These are phyloP conservation scores for Peromyscus polionotus DNA, from an alignment of 2,113 vertebrate species.

Conservation along the genomic window DNA sequence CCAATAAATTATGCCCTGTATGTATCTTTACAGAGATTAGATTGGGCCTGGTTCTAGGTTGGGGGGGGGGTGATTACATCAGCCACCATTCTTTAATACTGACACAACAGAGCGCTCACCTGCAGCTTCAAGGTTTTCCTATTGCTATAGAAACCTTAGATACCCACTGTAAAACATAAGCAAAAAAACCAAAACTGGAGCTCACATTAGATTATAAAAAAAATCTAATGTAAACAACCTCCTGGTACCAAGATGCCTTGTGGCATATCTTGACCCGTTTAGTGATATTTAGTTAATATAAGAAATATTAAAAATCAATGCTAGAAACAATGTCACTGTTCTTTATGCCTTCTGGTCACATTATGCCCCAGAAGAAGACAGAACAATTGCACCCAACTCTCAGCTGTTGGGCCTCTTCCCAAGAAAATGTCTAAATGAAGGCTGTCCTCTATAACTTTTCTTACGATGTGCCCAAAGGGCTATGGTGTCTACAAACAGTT, in stretches of 20 bases:
- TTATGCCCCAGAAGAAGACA: constrained; percentile 44
- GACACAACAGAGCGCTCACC: constrained; percentile 48
- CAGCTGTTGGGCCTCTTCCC: not conserved
- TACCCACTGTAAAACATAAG: not conserved
- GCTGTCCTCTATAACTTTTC: constrained; percentile 34
- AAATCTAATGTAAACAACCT: constrained; percentile 62
- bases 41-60: not conserved
- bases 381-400: not conserved
- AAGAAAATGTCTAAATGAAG: not conserved
- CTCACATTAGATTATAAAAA: constrained; percentile 63
- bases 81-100: constrained; percentile 69
- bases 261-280: not conserved
- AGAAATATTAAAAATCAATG: constrained; percentile 45
- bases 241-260: not conserved
- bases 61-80: not conserved
- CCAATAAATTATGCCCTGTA: constrained; percentile 66
- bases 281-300: constrained; percentile 12
- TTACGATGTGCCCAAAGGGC: not conserved
- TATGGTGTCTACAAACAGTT: not conserved
- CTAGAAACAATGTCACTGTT: constrained; percentile 22
- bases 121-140: constrained; percentile 28
- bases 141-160: constrained; percentile 44
- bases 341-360: constrained; percentile 24
- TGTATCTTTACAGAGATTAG: not conserved
- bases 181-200: constrained; percentile 41